These are phyloP conservation scores for Polyommatus icarus DNA, from an alignment of 2,888 invertebrate genomes.

Conservation along the genomic window DNA sequence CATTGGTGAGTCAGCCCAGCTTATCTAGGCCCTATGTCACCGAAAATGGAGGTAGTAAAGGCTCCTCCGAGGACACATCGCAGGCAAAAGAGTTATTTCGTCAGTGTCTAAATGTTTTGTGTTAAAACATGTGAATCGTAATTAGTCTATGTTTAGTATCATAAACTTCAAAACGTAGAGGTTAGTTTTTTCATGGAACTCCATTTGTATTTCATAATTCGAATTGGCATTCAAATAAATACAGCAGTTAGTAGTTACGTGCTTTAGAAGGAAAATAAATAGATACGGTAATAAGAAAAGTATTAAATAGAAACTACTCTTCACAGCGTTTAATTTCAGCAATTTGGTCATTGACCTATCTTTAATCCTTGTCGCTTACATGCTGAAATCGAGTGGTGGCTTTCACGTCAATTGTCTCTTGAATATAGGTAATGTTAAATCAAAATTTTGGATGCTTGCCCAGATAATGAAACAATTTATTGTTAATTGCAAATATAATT, in stretches of 20 bases:
- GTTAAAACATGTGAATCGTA: conserved; percentile 8
- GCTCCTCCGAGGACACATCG: conserved; percentile 17
- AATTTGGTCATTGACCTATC: background rate
- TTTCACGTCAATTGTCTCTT: background rate
- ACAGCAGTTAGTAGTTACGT: no score
- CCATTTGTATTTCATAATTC: conserved; percentile 1
- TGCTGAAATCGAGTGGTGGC: background rate
- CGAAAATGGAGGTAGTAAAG: conserved; percentile 20
- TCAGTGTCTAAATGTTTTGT: conserved; percentile 26
- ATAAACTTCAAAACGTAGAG: background rate
- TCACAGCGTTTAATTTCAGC: background rate
- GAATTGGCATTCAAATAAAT: no score
- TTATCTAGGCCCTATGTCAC: conserved; percentile 2
- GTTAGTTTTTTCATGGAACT: background rate
- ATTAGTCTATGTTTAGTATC: background rate
- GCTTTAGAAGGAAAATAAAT: no score
- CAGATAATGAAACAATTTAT: background rate
- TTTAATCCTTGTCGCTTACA: background rate
- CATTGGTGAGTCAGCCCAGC: background rate
- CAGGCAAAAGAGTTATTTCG: conserved; percentile 15
- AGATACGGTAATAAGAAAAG: background rate
- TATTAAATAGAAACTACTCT: background rate
- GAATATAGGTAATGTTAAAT: background rate
- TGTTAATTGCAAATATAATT: background rate
- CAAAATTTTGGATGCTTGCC: background rate